Evolutionary conservation across 1,140 invertebrate species (phyloP), one percentile per base, ranked within the genome.

Genomic region (Penaeus indicus): DNA sequence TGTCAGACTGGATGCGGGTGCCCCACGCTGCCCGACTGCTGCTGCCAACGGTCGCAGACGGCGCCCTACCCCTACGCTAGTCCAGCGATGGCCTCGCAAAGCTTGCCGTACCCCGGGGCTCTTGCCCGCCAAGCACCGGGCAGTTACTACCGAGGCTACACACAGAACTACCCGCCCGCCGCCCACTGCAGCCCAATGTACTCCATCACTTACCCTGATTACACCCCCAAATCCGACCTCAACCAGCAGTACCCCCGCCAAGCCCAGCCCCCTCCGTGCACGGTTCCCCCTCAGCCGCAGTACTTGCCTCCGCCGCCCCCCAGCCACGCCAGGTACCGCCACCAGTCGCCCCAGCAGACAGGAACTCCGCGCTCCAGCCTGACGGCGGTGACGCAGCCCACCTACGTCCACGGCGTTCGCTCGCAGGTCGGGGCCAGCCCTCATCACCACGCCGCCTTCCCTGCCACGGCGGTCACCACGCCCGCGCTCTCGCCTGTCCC

Each of bases 161-260:
- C 67, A n/a, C 67, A 72, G 67, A 72, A 72, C 32, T 72, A 72
- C 32, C n/a, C n/a, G 67, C 27, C 78, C 54, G 54, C 54, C 78
- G 79, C 86, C 86, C 86, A 75, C 86, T 81, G 79, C 86, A 18
- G 16, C 27, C 88, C 88, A 13, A 80, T 82, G 47, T 89, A 89
- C 61, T 85, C 88, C 84, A 85, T 89, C 67, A 85, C 88, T 69
- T 89, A 83, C 64, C 88, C 88, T 18, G 84, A 89, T 64, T 89
- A 89, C 64, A 61, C 84, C 3, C 47, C 60, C 42, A 85, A 89
- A 63, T 25, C 63, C 2, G 64, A 72, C 27, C n/a, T 25, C 3
- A 64, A 47, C 19, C 54, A 32, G 47, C 25, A 60, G 10, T 60
- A 60, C 22, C 64, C 25, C 18, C n/a, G 38, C 60, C 47, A 19